These are phyloP conservation scores for Steinernema scapterisci DNA, from an alignment of 2,888 invertebrate species.

Conservation along the genomic window DNA sequence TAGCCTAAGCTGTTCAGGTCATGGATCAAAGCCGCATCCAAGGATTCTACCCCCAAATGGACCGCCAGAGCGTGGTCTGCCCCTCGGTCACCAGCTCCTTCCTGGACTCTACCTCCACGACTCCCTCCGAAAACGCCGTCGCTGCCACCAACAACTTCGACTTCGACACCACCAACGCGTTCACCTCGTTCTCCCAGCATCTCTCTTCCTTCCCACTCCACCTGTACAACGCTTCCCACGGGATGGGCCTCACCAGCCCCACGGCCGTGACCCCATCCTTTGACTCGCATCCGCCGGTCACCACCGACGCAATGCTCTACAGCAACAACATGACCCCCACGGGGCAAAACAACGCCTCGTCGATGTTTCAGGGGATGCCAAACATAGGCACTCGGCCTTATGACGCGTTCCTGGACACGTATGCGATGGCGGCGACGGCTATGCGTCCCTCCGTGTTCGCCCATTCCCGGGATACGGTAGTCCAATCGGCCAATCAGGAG, in stretches of 20 bases:
- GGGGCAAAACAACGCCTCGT: neutral
- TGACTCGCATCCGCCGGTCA: neutral
- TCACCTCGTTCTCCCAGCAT: slow-evolving; percentile 26
- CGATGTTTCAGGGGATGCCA: slow-evolving; percentile 24
- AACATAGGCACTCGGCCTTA: slow-evolving; percentile 9
- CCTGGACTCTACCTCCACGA: neutral
- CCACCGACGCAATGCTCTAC: slow-evolving; percentile 8
- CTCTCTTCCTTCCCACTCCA: slow-evolving; percentile 22
- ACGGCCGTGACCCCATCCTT: neutral
- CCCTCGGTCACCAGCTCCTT: slow-evolving; percentile 18
- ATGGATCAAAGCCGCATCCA: slow-evolving; percentile 27
- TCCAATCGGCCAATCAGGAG: neutral
- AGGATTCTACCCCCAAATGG: slow-evolving; percentile 24
- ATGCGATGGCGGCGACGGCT: slow-evolving; percentile 17
- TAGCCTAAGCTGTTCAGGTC: no score
- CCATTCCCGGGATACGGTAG: slow-evolving; percentile 18
- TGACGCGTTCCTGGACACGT: slow-evolving; percentile 18
- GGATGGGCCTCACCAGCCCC: slow-evolving; percentile 11
- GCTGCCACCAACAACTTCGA: slow-evolving; percentile 11
- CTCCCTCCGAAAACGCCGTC: neutral
- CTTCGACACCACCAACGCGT: slow-evolving; percentile 26
- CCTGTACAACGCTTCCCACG: slow-evolving; percentile 24
- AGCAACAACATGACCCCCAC: slow-evolving; percentile 11
- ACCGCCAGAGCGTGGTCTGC: slow-evolving; percentile 19
- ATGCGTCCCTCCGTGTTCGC: slow-evolving; percentile 24